Conservation (phyloP, 2,797 vertebrate genomes). For the Acanthis flammea region DNA sequence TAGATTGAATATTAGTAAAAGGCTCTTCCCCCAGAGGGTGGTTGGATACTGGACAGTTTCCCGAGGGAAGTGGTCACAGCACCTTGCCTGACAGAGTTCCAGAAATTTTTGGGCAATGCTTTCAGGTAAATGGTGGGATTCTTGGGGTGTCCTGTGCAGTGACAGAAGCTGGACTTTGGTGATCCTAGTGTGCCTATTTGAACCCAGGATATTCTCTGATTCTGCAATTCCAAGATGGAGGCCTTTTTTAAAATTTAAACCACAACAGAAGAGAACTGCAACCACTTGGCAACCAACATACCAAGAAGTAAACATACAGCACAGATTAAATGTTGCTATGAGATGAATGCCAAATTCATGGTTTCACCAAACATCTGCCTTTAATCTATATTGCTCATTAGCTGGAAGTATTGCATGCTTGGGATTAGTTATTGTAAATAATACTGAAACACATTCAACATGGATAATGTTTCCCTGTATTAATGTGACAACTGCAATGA, state of each 20-base stretch:
- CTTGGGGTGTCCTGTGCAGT: neutral
- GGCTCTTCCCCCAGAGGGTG: neutral
- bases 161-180: neutral
- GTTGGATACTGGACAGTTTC: neutral
- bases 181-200: neutral
- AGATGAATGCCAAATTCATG: neutral
- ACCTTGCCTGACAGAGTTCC: too few species aligned
- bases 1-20: neutral
- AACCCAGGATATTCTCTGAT: neutral
- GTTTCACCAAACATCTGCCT: neutral
- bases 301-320: neutral
- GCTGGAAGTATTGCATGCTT: neutral
- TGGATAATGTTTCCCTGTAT: neutral
- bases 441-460: neutral
- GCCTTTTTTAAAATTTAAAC: neutral
- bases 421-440: slow-evolving; percentile 15
- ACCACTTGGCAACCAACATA: neutral
- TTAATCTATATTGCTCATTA: slow-evolving; percentile 19
- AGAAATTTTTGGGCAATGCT: neutral
- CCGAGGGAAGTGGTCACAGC: too few species aligned
- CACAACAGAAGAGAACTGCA: neutral
- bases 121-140: neutral
- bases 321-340: neutral
- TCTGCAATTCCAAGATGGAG: neutral
- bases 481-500: neutral